These are phyloP conservation scores for Bathynomus jamesi DNA, from an alignment of 1,140 invertebrate species.

Conservation along the genomic window DNA sequence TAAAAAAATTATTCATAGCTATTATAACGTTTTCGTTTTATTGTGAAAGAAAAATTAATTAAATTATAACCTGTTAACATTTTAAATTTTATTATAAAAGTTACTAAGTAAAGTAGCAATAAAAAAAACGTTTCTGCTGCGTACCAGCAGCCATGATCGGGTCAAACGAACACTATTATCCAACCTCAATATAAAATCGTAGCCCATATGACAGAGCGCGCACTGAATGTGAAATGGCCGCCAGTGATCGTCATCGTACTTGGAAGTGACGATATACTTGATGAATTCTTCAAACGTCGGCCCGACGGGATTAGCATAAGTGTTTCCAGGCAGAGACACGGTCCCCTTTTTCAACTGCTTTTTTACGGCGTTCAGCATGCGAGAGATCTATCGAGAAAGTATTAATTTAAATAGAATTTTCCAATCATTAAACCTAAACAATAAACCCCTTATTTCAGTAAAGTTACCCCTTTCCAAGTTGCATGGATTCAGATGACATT, in stretches of 20 bases:
- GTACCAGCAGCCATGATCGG: no score
- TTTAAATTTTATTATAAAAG: no score
- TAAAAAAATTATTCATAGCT: no score
- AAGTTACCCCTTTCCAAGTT: not conserved
- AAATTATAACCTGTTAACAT: no score
- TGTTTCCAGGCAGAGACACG: not conserved
- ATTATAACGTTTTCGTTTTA: no score
- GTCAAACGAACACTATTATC: no score
- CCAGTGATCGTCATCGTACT: constrained; percentile 11
- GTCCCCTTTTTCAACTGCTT: not conserved
- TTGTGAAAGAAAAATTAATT: no score
- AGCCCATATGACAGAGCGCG: constrained; percentile 4
- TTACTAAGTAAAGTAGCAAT: no score
- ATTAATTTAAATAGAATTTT: no score
- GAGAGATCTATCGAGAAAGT: not conserved
- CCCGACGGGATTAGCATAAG: constrained; percentile 9
- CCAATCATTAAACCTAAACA: not conserved
- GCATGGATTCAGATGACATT: not conserved
- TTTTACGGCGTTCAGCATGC: not conserved
- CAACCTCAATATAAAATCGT: constrained; percentile 1
- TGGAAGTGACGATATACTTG: constrained; percentile 3
- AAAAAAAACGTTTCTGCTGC: no score
- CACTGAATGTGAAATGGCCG: constrained; percentile 9
- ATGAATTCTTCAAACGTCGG: constrained; percentile 12
- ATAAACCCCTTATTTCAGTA: not conserved